Evolutionary conservation across 2,888 invertebrate species (phyloP), one percentile per base, ranked within the genome.

Genomic region (Euplagia quadripunctaria): DNA sequence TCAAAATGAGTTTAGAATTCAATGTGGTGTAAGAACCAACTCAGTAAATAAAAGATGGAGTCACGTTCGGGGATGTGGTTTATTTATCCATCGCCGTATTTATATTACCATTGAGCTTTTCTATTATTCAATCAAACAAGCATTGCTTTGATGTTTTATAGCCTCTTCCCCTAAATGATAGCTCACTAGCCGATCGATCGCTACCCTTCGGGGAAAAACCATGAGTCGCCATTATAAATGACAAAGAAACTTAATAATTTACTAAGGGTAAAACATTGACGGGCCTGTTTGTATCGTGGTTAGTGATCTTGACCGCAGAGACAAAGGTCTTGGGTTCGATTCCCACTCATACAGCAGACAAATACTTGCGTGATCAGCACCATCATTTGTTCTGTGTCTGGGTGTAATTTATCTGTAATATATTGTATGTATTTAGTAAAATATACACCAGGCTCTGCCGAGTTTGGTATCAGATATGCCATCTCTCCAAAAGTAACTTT

Each of bases 111-210:
- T 83, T 78, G 74, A 75, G 75, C 87, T 90, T 80, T 87, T 92
- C 83, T 90, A 92, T 93, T 91, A 93, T 93, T 93, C 89, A 92
- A 88, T 90, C 83, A 88, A 91, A 90, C 88, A 89, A 89, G 88
- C 89, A 86, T 87, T 87, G 87, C 87, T 90, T 87, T 89, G 88
- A 88, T 90, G 90, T 90, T 61, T 89, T 93, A 91, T 90, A 88
- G 86, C 87, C 84, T 84, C 87, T 88, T 87, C 88, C 92, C 92
- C 89, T 91, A 90, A 91, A 92, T 90, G 85, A 91, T 90, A 86
- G 86, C 85, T 84, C 85, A 79, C 83, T 76, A 73, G 79, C 70
- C 87, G 89, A 91, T 94, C 94, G 88, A 94, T 93, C 87, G 80
- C 75, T 79, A 74, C 78, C 86, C 85, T 88, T 88, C 74, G 82